Evolutionary conservation across 1,140 invertebrate species (phyloP), one percentile per base, ranked within the genome.

Genomic region (Glossosoma conforme): DNA sequence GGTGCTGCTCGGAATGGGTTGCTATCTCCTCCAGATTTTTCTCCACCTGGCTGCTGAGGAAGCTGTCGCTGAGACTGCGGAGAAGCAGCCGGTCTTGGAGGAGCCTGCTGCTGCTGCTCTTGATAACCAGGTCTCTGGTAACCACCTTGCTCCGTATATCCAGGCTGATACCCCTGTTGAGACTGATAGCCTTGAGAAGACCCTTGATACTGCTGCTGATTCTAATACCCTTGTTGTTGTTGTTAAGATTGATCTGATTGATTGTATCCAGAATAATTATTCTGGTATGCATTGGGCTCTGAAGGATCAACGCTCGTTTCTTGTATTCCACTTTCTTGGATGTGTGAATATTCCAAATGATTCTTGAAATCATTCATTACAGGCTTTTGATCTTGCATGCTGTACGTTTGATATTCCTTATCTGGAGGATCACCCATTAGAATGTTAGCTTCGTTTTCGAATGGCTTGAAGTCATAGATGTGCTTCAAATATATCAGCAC

Each of bases 381-480:
- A 0, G 85, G 84, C 58, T 84, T 80, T 55, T 87, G 85, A 54
- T 94, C 91, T 66, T 91, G 91, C 80, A 93, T 82, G 25, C 83
- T 87, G 65, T 95, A 97, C 0, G 93, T 96, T 65, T 96, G 92
- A 62, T 97, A 96, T 59, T 94, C 87, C 63, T 94, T 93, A 61
- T 87, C 84, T 0, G 90, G 90, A 25, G 90, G 90, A 70, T 93
- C 89, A 24, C 88, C 82, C 86, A 93, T 92, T 2, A 93, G 75
- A n/a, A 93, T 84, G 57, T 93, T 91, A 0, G 89, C 89, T 66
- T 92, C 89, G 53, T 90, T 89, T 67, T 93, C 89, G 65, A 97
- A 93, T 2, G 91, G 91, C 63, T 97, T 95, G 66, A 98, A 98
- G 63, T 95, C 89, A 64, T 99, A 97, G 53, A 98, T 93, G 60